These are phyloP conservation scores for Oasisia sp. DNA, from an alignment of 2,888 invertebrate species.

Conservation along the genomic window DNA sequence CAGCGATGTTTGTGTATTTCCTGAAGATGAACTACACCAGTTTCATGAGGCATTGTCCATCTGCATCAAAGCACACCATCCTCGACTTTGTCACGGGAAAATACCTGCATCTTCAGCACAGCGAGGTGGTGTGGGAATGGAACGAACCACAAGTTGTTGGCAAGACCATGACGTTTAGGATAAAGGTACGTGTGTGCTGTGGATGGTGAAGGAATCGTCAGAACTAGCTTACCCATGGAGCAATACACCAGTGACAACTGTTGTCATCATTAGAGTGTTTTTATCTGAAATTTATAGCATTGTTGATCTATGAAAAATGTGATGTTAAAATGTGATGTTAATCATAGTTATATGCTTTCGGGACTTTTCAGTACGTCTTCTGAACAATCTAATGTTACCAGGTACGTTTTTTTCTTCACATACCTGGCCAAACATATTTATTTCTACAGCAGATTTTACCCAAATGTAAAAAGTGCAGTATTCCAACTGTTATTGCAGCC, in stretches of 20 bases:
- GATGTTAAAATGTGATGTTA: too few relatives aligned
- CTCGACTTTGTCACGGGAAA: slow-evolving; percentile 91
- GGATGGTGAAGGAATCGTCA: background rate
- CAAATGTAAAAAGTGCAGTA: background rate
- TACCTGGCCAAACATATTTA: background rate
- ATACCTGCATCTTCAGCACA: slow-evolving; percentile 87
- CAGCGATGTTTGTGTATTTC: slow-evolving; percentile 19
- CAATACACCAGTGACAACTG: too few relatives aligned
- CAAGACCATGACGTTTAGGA: slow-evolving; percentile 89
- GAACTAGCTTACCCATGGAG: background rate
- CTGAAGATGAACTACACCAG: slow-evolving; percentile 32
- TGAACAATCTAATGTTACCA: too few relatives aligned
- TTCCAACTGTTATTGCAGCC: background rate
- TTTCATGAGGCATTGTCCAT: background rate
- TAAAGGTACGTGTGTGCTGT: slow-evolving; percentile 70
- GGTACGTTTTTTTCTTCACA: too few relatives aligned
- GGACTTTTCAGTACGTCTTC: too few relatives aligned
- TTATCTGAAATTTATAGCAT: too few relatives aligned
- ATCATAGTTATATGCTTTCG: too few relatives aligned
- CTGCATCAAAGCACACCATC: slow-evolving; percentile 31
- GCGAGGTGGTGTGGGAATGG: slow-evolving; percentile 90
- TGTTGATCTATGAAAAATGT: too few relatives aligned
- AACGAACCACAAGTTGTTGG: slow-evolving; percentile 89
- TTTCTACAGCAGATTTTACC: background rate
- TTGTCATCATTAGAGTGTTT: too few relatives aligned